Evolutionary conservation across 2,113 vertebrate species (phyloP).

Genomic region (Ictalurus furcatus): DNA sequence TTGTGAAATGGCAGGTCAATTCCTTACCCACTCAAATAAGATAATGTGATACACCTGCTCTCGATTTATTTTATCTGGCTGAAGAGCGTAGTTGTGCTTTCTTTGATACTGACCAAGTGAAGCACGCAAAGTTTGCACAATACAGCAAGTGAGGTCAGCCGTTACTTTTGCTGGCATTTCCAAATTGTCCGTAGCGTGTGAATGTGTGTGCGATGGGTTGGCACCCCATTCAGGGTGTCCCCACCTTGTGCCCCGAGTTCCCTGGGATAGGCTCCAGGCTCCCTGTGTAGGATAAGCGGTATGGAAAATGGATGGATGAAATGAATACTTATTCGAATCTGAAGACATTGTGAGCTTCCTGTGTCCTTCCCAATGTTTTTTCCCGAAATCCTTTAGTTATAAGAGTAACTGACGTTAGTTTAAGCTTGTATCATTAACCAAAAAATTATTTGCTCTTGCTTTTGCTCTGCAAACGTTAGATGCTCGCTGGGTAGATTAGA

Average conservation of each 20-base stretch:
- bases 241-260: too few species aligned
- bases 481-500: neutral
- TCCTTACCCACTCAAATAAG: neutral
- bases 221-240: too few species aligned
- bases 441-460: neutral
- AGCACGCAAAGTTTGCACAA: neutral
- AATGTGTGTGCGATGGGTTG: too few species aligned
- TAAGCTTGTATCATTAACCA: neutral
- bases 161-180: neutral
- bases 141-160: neutral
- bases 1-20: constrained; percentile 22
- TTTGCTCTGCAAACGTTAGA: neutral
- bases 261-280: too few species aligned
- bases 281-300: too few species aligned
- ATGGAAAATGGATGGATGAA: too few species aligned
- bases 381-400: neutral
- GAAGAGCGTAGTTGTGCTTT: neutral
- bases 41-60: neutral
- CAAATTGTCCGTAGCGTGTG: too few species aligned
- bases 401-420: neutral
- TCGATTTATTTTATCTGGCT: neutral
- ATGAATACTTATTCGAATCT: neutral
- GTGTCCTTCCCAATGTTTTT: neutral
- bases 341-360: neutral
- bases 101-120: neutral